Evolutionary conservation across 2,888 invertebrate genomes (phyloP), one percentile per base, ranked within the genome.

Genomic region (Ophion costatus): DNA sequence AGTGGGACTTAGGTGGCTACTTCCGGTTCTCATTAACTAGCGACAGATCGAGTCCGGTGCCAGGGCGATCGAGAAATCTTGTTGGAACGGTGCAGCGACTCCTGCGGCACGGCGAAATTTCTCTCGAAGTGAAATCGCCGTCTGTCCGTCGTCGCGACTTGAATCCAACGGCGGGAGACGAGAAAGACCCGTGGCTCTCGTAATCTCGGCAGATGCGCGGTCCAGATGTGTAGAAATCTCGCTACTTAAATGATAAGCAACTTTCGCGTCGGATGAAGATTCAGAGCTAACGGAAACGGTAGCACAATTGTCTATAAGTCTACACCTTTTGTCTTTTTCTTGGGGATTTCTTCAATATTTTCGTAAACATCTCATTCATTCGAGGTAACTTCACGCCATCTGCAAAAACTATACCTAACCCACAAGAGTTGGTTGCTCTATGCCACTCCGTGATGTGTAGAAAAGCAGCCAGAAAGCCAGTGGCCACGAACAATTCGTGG

Each of bases 71-170:
- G 56, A 64, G 63, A 61, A 73, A 73, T 74, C 33, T 11, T 33
- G 29, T 64, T 67, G 64, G 73, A 67, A 63, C 70, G 69, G 57
- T 56, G 17, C 17, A n/a, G 42, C 38, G 67, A 56, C 63, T 66
- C 51, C 22, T 59, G 57, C 42, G 64, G 20, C 66, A 66, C 83
- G 38, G 74, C 63, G 29, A 83, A 83, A 83, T 78, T 63, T 83
- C 79, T 79, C 83, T 24, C n/a, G 56, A 24, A 82, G 79, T 71
- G 80, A 85, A 85, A 85, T 82, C 80, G 76, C 63, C 63, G 63
- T 80, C 75, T 14, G 63, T 56, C 7, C 29, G 17, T 75, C 56
- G 38, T 57, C 51, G 63, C 59, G 7, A 29, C 57, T 75, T 22
- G 45, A 24, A 79, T 82, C 79, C 76, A 76, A 73, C 79, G 38